Percentiles rank a stretch among this genome's conserved stretches.
phyloP scores from a whole-genome alignment of 2,888 invertebrate species.

The Brenthis hecate region DNA sequence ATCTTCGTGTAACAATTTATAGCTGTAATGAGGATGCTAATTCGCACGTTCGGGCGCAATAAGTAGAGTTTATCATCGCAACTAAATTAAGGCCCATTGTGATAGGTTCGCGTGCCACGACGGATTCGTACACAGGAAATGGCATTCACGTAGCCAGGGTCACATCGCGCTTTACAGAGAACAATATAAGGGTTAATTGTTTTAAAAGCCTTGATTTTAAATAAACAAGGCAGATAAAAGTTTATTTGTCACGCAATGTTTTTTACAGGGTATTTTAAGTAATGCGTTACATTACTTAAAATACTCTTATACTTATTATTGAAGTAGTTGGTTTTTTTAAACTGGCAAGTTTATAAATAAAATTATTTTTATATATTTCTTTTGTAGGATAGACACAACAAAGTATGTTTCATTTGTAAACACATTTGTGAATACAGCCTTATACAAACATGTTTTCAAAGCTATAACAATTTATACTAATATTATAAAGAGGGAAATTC shows the following conservation, averaged over 20 bases:
- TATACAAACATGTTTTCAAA: too few relatives aligned
- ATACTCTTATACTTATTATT: neutral
- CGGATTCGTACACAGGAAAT: constrained; percentile 66
- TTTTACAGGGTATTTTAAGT: neutral
- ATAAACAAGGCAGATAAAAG: constrained; percentile 25
- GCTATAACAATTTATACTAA: neutral
- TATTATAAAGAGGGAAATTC: too few relatives aligned
- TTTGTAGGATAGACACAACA: too few relatives aligned
- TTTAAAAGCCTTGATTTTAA: constrained; percentile 31
- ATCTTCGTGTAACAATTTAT: constrained; percentile 47
- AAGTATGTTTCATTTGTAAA: too few relatives aligned
- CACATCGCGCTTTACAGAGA: constrained; percentile 31
- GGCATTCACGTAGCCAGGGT: constrained; percentile 50
- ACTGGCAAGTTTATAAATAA: too few relatives aligned
- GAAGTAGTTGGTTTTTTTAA: neutral
- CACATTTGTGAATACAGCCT: too few relatives aligned
- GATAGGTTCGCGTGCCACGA: constrained; percentile 60
- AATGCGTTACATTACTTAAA: too few relatives aligned
- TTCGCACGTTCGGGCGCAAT: constrained; percentile 53
- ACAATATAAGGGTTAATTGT: constrained; percentile 30
- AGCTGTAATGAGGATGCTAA: constrained; percentile 53
- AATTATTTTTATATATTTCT: too few relatives aligned
- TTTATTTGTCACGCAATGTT: constrained; percentile 22
- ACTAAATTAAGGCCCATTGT: constrained; percentile 71
- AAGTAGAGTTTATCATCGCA: constrained; percentile 55